These are phyloP conservation scores for Trachelus iudaicus DNA, from an alignment of 2,888 invertebrate species.

Conservation along the genomic window DNA sequence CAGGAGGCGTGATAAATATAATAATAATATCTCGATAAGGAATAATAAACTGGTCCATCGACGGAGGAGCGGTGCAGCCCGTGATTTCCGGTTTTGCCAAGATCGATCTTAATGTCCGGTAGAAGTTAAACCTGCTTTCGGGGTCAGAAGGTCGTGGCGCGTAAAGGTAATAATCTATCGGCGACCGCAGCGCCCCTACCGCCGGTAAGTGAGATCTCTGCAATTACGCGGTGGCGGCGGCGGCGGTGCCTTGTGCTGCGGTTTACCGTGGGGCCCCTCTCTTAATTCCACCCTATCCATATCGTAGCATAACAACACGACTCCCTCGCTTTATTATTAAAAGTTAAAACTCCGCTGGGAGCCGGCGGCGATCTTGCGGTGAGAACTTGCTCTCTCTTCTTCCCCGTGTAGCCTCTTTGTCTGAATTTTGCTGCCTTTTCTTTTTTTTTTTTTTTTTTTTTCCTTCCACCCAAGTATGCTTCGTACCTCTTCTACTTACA, in stretches of 20 bases:
- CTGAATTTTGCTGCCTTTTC: slow-evolving; percentile 4
- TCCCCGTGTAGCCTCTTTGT: slow-evolving; percentile 5
- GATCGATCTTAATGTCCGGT: neutral
- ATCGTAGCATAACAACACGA: slow-evolving; percentile 56
- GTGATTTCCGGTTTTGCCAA: neutral
- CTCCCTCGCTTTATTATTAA: slow-evolving; percentile 64
- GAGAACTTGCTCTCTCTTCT: slow-evolving; percentile 6
- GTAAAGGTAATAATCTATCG: slow-evolving; percentile 55
- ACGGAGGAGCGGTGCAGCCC: slow-evolving; percentile 29
- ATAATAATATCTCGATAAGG: slow-evolving; percentile 31
- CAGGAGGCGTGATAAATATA: neutral
- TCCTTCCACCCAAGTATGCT: neutral
- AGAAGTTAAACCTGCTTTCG: neutral
- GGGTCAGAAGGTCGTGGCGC: slow-evolving; percentile 41
- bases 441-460: slow-evolving; percentile 4
- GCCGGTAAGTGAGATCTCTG: slow-evolving; percentile 42
- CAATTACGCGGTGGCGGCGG: slow-evolving; percentile 62
- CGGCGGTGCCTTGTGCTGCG: slow-evolving; percentile 57
- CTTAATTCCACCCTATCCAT: slow-evolving; percentile 26
- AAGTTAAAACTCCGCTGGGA: slow-evolving; percentile 58
- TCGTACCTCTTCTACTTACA: neutral
- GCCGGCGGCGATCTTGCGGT: slow-evolving; percentile 46
- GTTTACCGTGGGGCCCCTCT: slow-evolving; percentile 38
- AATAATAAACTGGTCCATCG: slow-evolving; percentile 37
- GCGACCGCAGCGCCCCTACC: slow-evolving; percentile 16